phyloP scores from a whole-genome alignment of 2,888 invertebrate genomes.

The Dynastes maya region DNA sequence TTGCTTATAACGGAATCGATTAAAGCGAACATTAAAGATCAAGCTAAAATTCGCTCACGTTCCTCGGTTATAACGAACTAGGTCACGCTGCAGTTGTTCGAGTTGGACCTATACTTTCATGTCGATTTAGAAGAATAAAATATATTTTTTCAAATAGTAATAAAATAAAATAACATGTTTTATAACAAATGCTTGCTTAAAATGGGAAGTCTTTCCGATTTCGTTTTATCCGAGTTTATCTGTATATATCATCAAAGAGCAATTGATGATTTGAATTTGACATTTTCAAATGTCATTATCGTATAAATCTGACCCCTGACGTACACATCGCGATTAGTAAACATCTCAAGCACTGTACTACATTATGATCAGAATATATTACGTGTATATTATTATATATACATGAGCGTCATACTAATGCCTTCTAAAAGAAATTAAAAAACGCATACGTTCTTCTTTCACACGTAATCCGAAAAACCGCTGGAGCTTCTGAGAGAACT shows the following conservation, averaged over 20 bases:
- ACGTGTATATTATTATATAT: slow-evolving; percentile 39
- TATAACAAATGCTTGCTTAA: too few relatives aligned
- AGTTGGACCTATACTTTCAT: too few relatives aligned
- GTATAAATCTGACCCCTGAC: slow-evolving; percentile 10
- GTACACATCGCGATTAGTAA: slow-evolving; percentile 30
- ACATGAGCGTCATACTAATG: slow-evolving; percentile 56
- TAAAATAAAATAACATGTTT: too few relatives aligned
- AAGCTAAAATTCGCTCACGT: too few relatives aligned
- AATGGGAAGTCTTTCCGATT: too few relatives aligned
- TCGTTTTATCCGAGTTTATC: not conserved
- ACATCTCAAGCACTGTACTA: slow-evolving; percentile 28
- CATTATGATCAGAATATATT: slow-evolving; percentile 43
- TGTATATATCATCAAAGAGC: not conserved
- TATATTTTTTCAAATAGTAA: too few relatives aligned
- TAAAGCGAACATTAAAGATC: too few relatives aligned
- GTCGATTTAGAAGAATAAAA: too few relatives aligned
- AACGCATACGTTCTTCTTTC: slow-evolving; percentile 51
- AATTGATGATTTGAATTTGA: too few relatives aligned
- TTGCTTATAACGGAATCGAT: too few relatives aligned
- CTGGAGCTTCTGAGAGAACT: slow-evolving; percentile 56
- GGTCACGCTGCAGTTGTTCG: too few relatives aligned
- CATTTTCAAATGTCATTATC: not conserved
- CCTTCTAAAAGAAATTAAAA: not conserved
- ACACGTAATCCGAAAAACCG: slow-evolving; percentile 52
- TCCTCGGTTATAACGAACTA: too few relatives aligned